Conservation (phyloP, 2,797 vertebrate species). For the Pachyuromys duprasi region DNA sequence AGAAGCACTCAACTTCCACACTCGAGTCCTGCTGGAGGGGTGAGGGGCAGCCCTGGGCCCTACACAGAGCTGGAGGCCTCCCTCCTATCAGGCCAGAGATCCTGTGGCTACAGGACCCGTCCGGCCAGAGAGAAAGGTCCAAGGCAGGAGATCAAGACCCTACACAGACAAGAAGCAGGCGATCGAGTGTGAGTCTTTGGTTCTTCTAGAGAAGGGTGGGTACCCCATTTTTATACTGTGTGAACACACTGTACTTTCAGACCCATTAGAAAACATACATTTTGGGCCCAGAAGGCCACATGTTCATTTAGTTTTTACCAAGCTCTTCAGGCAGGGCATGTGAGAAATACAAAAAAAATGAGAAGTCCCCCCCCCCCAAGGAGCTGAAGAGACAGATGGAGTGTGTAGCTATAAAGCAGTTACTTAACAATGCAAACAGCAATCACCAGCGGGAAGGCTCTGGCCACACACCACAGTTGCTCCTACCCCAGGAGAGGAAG, state of each 20-base stretch:
- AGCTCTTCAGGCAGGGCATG: slow-evolving; percentile 27
- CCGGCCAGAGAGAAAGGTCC: slow-evolving; percentile 20
- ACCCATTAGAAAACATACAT: neutral
- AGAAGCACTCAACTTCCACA: slow-evolving; percentile 84
- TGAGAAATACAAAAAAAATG: slow-evolving; percentile 61
- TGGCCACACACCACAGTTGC: slow-evolving; percentile 29
- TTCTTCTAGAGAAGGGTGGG: neutral
- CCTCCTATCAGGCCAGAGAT: neutral
- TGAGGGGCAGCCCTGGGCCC: neutral
- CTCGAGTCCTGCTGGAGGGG: slow-evolving; percentile 81
- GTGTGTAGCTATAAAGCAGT: slow-evolving; percentile 30
- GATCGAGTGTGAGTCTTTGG: slow-evolving; percentile 17
- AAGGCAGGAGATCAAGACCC: slow-evolving; percentile 21
- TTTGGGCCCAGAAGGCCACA: slow-evolving; percentile 38
- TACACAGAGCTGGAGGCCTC: neutral
- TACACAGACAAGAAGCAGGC: neutral
- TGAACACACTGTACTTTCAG: neutral
- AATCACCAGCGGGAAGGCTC: neutral
- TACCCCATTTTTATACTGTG: neutral
- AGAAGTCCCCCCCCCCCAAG: slow-evolving; percentile 50
- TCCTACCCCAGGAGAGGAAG: neutral
- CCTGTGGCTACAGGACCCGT: neutral
- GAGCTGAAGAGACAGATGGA: slow-evolving; percentile 71
- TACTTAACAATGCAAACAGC: slow-evolving; percentile 43
- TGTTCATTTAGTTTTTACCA: slow-evolving; percentile 58